A percentile compares a stretch with the other conserved stretches of the same genome.
Evolutionary conservation across 2,797 vertebrate genomes (phyloP).

Genomic region (Cephalopachus bancanus): DNA sequence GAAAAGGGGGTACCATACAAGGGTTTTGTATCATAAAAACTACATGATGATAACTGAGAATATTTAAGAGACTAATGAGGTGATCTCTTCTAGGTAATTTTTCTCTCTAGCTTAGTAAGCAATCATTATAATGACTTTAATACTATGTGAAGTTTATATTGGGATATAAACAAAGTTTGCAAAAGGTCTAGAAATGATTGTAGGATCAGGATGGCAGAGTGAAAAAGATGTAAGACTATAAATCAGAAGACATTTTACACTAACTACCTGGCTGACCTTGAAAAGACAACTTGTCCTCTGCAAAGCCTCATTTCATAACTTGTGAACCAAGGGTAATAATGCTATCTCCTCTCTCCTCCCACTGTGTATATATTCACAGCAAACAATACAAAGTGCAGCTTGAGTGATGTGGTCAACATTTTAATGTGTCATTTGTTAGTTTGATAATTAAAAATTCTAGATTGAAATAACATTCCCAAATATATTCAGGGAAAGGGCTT

Average conservation of each 20-base stretch:
- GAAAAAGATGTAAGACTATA: not conserved
- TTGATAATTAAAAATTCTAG: slow-evolving; percentile 30
- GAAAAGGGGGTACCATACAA: not conserved
- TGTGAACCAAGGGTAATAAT: not conserved
- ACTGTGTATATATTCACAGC: too few species aligned
- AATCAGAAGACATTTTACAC: not conserved
- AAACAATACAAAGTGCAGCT: not conserved
- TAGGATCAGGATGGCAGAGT: not conserved
- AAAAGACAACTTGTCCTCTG: not conserved
- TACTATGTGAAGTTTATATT: not conserved
- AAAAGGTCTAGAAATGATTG: not conserved
- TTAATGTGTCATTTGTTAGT: not conserved
- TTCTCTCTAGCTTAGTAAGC: not conserved
- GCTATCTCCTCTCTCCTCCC: not conserved
- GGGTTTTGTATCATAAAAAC: not conserved
- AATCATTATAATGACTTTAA: not conserved
- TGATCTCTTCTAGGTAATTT: not conserved
- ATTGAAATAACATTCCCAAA: slow-evolving; percentile 54
- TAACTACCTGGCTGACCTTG: not conserved
- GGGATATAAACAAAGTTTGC: not conserved
- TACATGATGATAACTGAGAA: not conserved
- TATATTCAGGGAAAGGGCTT: slow-evolving; percentile 50
- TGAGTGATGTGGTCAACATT: not conserved
- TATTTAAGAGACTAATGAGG: not conserved
- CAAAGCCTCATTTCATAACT: not conserved